phyloP scores from a whole-genome alignment of 2,797 vertebrate species.

The Dallia pectoralis region DNA sequence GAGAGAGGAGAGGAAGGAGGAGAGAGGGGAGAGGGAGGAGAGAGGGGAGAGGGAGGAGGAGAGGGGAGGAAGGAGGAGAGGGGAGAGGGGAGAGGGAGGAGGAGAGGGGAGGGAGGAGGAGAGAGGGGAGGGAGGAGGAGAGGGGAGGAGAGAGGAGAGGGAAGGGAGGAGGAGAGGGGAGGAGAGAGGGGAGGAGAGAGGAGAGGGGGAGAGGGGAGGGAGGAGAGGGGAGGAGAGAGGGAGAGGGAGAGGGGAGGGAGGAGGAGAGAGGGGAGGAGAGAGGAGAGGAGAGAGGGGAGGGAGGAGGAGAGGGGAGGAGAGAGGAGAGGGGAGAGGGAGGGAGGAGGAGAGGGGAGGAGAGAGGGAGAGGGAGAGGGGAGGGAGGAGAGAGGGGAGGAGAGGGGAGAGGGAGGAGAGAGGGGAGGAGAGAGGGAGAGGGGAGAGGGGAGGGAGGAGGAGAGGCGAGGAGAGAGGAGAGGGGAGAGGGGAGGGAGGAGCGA shows the following conservation, averaged over 20 bases:
- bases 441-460: no score
- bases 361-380: not conserved
- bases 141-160: no score
- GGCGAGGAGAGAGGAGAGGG: not conserved
- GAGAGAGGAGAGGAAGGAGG: not conserved
- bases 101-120: not conserved
- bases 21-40: not conserved
- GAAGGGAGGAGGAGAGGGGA: no score
- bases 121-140: constrained; percentile 4
- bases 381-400: not conserved
- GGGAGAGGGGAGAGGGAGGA: not conserved
- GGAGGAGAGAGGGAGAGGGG: not conserved
- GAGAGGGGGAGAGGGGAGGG: no score
- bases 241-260: not conserved
- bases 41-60: not conserved
- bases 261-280: no score
- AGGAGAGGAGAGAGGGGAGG: no score
- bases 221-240: no score
- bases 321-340: not conserved
- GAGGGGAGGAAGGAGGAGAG: not conserved
- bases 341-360: not conserved
- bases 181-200: no score
- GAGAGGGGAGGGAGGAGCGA: not conserved
- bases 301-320: no score
- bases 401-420: not conserved